phyloP scores from a whole-genome alignment of 2,888 invertebrate genomes.

The Pandemis cinnamomeana region DNA sequence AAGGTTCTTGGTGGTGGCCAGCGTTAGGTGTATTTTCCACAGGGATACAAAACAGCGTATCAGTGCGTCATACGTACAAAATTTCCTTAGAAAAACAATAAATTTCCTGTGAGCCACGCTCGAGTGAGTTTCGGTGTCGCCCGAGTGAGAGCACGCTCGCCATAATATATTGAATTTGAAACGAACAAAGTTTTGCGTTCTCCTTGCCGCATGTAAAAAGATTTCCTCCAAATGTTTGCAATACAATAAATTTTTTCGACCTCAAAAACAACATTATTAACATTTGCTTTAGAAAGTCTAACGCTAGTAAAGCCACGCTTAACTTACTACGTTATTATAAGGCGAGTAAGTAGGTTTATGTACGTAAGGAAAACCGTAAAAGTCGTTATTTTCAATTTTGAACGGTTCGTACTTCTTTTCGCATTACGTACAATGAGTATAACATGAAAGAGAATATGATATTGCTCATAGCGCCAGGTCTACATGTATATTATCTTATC shows the following conservation, averaged over 20 bases:
- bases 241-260: constrained; percentile 73
- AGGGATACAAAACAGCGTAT: constrained; percentile 67
- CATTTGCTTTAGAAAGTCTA: constrained; percentile 37
- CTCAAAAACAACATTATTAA: constrained; percentile 50
- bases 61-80: constrained; percentile 71
- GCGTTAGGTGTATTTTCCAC: constrained; percentile 52
- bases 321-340: constrained; percentile 23
- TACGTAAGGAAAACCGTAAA: constrained; percentile 15
- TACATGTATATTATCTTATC: not conserved
- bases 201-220: constrained; percentile 76
- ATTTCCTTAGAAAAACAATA: constrained; percentile 85
- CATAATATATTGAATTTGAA: constrained; percentile 85
- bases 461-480: not conserved
- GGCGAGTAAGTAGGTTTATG: constrained; percentile 19
- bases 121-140: constrained; percentile 84
- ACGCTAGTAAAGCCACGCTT: not conserved
- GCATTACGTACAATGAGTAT: constrained; percentile 1
- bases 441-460: not conserved
- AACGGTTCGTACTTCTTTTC: constrained; percentile 26
- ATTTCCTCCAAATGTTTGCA: constrained; percentile 80
- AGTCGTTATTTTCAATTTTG: constrained; percentile 33
- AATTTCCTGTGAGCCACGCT: constrained; percentile 82
- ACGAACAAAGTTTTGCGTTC: constrained; percentile 83
- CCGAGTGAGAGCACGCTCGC: constrained; percentile 82
- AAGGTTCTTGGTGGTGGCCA: not conserved